Percentiles rank a stretch among this genome's conserved stretches.
These are phyloP conservation scores for Aegotheles bennettii DNA, from an alignment of 2,113 vertebrate species.

Conservation along the genomic window DNA sequence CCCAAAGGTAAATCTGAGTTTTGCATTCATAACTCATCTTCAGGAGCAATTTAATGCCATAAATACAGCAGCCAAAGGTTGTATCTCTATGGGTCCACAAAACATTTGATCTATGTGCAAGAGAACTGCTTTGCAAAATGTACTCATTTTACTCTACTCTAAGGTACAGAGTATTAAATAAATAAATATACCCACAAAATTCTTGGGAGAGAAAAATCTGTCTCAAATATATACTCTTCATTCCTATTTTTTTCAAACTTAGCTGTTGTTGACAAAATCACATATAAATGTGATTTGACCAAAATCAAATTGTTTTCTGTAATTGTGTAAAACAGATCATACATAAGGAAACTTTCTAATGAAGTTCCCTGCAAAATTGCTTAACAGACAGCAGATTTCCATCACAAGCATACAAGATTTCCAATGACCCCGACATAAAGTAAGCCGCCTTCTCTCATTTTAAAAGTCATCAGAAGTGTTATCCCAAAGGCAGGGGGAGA, in stretches of 20 bases:
- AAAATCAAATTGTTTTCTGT: background rate
- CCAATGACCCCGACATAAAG: background rate
- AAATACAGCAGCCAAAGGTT: background rate
- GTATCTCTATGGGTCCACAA: background rate
- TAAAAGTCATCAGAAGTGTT: background rate
- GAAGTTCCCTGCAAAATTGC: background rate
- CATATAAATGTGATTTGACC: background rate
- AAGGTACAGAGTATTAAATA: background rate
- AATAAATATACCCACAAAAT: background rate
- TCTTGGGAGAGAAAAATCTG: background rate
- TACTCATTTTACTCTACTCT: background rate
- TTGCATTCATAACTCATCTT: background rate
- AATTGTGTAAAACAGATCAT: background rate
- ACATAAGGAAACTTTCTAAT: background rate
- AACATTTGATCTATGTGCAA: background rate
- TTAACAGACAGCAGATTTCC: background rate
- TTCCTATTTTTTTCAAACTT: background rate
- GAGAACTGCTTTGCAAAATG: background rate
- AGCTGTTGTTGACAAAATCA: background rate
- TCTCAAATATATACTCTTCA: background rate
- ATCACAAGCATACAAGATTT: background rate
- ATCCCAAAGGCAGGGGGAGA: background rate
- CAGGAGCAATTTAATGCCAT: background rate
- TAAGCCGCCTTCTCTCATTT: background rate
- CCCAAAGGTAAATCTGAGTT: background rate